phyloP scores from a whole-genome alignment of 2,113 vertebrate genomes.

The Hyperopisus bebe region DNA sequence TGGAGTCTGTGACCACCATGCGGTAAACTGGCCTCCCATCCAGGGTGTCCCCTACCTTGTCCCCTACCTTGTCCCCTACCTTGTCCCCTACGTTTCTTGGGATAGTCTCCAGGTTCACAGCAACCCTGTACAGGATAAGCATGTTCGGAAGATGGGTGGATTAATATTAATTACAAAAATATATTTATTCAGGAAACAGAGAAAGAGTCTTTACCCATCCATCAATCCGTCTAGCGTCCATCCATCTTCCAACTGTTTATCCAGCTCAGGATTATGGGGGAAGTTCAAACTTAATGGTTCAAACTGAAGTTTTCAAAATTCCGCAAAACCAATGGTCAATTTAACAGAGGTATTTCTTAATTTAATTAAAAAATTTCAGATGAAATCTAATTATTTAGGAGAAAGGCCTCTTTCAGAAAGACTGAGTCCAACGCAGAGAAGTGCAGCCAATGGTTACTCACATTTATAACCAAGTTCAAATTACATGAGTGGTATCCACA shows the following conservation, averaged over 20 bases:
- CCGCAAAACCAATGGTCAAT: no score
- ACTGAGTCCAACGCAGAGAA: no score
- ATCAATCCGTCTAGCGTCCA: no score
- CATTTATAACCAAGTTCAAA: not conserved
- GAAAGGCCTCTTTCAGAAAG: no score
- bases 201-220: not conserved
- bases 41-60: not conserved
- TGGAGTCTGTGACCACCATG: not conserved
- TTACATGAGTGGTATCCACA: not conserved
- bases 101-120: not conserved
- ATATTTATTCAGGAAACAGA: not conserved
- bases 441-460: no score
- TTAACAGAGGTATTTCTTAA: no score
- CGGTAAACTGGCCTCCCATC: not conserved
- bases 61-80: not conserved
- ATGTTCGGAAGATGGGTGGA: not conserved
- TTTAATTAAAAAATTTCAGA: no score
- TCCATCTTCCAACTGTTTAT: no score
- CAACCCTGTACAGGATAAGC: not conserved
- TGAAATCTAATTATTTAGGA: no score
- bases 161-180: not conserved
- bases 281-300: no score
- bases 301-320: no score
- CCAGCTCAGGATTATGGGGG: no score
- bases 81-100: not conserved